A percentile compares a stretch with the other conserved stretches of the same genome.
These are phyloP conservation scores for Crematogaster levior DNA, from an alignment of 2,888 invertebrate genomes.

Conservation along the genomic window DNA sequence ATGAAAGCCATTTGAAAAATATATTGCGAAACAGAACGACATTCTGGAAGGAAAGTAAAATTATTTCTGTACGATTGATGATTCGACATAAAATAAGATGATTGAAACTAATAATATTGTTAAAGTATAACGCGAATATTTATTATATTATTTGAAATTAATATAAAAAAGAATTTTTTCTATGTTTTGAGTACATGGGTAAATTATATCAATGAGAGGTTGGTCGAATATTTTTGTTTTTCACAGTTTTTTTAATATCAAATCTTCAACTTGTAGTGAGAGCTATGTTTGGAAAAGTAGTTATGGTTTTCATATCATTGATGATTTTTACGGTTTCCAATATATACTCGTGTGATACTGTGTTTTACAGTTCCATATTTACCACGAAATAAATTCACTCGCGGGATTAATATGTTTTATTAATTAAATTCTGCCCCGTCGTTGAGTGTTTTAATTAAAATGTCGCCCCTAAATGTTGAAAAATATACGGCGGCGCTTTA, in stretches of 20 bases:
- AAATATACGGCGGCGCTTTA: background rate
- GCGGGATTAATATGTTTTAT: background rate
- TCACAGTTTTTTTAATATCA: background rate
- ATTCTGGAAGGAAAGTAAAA: background rate
- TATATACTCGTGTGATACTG: too few species aligned
- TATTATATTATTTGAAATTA: background rate
- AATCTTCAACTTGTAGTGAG: background rate
- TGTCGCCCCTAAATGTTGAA: background rate
- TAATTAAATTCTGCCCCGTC: slow-evolving; percentile 5
- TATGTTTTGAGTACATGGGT: background rate
- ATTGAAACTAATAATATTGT: background rate
- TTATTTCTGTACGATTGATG: background rate
- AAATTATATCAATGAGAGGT: background rate
- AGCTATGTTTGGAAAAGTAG: background rate
- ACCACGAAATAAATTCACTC: background rate
- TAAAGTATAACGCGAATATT: background rate
- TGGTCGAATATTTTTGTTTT: background rate
- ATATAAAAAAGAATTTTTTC: background rate
- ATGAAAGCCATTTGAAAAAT: background rate
- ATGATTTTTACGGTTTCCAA: background rate
- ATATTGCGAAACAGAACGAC: background rate
- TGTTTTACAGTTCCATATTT: background rate
- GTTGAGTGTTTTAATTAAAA: slow-evolving; percentile 11
- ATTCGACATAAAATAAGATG: background rate
- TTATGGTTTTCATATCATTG: background rate